phyloP scores from a whole-genome alignment of 2,888 invertebrate species.

The Tuberolachnus salignus region DNA sequence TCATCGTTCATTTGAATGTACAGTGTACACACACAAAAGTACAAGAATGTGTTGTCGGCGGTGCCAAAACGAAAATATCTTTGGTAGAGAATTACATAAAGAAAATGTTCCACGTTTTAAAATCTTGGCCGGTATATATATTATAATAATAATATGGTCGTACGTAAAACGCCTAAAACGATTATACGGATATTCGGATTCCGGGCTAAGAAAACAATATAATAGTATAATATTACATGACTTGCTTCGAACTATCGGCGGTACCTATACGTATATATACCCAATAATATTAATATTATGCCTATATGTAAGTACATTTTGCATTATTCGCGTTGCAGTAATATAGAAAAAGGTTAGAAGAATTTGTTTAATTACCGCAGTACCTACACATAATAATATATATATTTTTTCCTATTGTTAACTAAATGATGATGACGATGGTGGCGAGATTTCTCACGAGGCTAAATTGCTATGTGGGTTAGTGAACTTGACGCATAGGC shows the following conservation, averaged over 20 bases:
- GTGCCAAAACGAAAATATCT: slow-evolving; percentile 56
- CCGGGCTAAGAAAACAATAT: neutral
- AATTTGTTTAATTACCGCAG: slow-evolving; percentile 26
- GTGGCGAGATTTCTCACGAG: slow-evolving; percentile 45
- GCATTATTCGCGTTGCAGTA: too few relatives aligned
- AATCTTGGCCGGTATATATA: slow-evolving; percentile 27
- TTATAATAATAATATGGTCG: neutral
- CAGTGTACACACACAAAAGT: slow-evolving; percentile 21
- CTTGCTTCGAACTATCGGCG: neutral
- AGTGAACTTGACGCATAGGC: slow-evolving; percentile 42
- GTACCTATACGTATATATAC: neutral
- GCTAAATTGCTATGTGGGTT: slow-evolving; percentile 47
- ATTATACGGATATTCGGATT: slow-evolving; percentile 13
- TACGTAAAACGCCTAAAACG: slow-evolving; percentile 18
- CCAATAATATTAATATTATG: too few relatives aligned
- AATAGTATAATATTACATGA: neutral
- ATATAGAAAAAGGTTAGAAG: neutral
- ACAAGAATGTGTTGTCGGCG: slow-evolving; percentile 44
- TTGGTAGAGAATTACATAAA: slow-evolving; percentile 49
- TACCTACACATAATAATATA: neutral
- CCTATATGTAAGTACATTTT: too few relatives aligned
- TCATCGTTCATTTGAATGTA: slow-evolving; percentile 12
- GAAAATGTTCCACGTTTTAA: slow-evolving; percentile 33
- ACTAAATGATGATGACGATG: slow-evolving; percentile 12
- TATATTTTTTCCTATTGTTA: slow-evolving; percentile 39